phyloP scores from a whole-genome alignment of 1,140 invertebrate genomes.

The Arctopsyche grandis region DNA sequence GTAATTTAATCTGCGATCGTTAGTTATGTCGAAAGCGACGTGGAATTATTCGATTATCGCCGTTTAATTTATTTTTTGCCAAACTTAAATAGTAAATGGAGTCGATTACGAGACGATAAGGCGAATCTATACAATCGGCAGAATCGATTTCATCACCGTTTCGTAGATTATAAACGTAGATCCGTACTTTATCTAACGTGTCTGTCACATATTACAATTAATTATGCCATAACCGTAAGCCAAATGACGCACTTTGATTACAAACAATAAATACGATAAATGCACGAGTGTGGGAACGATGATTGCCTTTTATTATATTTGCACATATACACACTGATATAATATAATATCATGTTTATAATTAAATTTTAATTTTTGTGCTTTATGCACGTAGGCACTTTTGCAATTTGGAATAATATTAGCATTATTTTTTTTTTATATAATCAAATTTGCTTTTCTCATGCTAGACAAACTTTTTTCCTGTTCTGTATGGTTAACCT shows the following conservation, averaged over 20 bases:
- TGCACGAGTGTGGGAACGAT: not conserved
- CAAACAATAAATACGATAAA: slow-evolving; percentile 28
- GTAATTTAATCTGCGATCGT: not conserved
- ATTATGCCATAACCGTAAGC: slow-evolving; percentile 25
- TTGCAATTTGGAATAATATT: too few species aligned
- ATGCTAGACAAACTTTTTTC: too few species aligned
- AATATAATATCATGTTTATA: too few species aligned
- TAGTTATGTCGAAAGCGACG: not conserved
- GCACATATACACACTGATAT: not conserved
- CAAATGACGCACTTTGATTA: slow-evolving; percentile 29
- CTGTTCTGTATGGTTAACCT: too few species aligned
- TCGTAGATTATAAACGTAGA: slow-evolving; percentile 14
- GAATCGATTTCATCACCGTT: slow-evolving; percentile 24
- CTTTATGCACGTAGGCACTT: too few species aligned
- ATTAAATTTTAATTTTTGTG: too few species aligned
- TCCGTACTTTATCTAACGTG: slow-evolving; percentile 4
- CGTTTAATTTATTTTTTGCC: not conserved
- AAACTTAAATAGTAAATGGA: not conserved
- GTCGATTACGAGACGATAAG: not conserved
- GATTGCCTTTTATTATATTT: not conserved
- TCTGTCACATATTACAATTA: slow-evolving; percentile 31
- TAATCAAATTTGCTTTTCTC: too few species aligned
- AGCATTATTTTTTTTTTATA: too few species aligned
- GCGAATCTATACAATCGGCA: slow-evolving; percentile 2
- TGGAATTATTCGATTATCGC: not conserved